phyloP scores from a whole-genome alignment of 1,140 invertebrate species.

The Phymorhynchus buccinoides region DNA sequence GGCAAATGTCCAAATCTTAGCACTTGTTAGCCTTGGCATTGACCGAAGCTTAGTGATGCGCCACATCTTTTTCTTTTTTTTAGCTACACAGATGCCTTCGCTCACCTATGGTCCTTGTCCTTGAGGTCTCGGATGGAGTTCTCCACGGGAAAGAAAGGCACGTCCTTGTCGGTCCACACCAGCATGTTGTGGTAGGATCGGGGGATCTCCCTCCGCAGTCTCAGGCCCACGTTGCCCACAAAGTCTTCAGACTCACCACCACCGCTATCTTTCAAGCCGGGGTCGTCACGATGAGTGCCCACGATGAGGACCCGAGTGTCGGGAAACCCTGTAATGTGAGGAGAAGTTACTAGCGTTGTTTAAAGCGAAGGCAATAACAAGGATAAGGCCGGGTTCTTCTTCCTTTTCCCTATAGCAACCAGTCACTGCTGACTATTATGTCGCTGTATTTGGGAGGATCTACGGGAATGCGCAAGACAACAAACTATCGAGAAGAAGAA shows the following conservation, averaged over 20 bases:
- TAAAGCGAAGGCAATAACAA: too few species aligned
- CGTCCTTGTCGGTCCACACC: constrained; percentile 54
- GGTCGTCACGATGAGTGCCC: constrained; percentile 54
- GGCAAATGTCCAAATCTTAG: too few species aligned
- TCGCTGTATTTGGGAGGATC: too few species aligned
- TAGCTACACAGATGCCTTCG: not conserved
- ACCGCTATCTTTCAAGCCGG: constrained; percentile 5
- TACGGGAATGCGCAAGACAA: too few species aligned
- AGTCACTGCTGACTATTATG: too few species aligned
- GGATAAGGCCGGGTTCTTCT: too few species aligned
- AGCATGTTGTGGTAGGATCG: constrained; percentile 53
- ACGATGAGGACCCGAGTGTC: constrained; percentile 50
- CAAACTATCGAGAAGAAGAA: too few species aligned
- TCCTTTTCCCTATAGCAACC: too few species aligned
- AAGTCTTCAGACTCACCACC: not conserved
- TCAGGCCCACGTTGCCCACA: constrained; percentile 25
- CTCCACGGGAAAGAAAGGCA: constrained; percentile 53
- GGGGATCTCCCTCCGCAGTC: constrained; percentile 44
- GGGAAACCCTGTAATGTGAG: constrained; percentile 45
- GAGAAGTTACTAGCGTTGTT: too few species aligned
- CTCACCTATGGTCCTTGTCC: constrained; percentile 49
- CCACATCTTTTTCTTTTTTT: not conserved
- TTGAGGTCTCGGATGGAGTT: constrained; percentile 48
- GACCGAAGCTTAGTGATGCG: too few species aligned
- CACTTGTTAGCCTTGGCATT: too few species aligned